Evolutionary conservation across 2,888 invertebrate species (phyloP).

Genomic region (Drosophila mimica): DNA sequence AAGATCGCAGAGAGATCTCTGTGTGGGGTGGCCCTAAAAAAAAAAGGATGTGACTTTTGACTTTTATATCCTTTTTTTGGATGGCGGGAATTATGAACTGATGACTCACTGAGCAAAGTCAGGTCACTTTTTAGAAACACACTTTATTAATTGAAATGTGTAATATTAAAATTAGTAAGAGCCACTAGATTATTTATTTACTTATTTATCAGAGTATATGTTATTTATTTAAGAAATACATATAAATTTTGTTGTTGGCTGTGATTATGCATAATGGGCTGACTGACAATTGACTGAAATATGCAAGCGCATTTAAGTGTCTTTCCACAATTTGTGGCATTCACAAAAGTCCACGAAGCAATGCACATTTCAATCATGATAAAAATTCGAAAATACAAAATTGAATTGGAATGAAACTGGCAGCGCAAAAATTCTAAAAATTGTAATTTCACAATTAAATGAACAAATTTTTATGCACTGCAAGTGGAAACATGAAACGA

Average conservation of each 20-base stretch:
- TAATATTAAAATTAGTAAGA: not conserved
- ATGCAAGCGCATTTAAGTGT: conserved; percentile 16
- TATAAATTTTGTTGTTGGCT: not conserved
- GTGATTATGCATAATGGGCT: not conserved
- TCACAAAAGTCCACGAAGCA: conserved; percentile 44
- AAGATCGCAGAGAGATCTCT: not conserved
- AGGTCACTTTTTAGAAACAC: not conserved
- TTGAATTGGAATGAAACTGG: conserved; percentile 37
- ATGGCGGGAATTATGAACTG: not conserved
- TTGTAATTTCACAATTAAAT: conserved; percentile 78
- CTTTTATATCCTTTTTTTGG: conserved; percentile 5
- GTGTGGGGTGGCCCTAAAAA: conserved; percentile 21
- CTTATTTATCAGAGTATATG: not conserved
- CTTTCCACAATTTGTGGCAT: conserved; percentile 40
- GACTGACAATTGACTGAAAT: not conserved
- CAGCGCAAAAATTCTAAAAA: conserved; percentile 67
- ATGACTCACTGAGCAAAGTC: conserved; percentile 10
- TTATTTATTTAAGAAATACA: not conserved
- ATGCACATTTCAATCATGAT: conserved; percentile 78
- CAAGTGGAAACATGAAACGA: not conserved
- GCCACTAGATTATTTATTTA: not conserved
- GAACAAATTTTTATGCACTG: conserved; percentile 78
- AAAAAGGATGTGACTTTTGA: conserved; percentile 16
- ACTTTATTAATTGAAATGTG: not conserved
- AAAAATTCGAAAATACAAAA: conserved; percentile 68